phyloP scores from a whole-genome alignment of 2,113 vertebrate genomes.

The Acinonyx jubatus region DNA sequence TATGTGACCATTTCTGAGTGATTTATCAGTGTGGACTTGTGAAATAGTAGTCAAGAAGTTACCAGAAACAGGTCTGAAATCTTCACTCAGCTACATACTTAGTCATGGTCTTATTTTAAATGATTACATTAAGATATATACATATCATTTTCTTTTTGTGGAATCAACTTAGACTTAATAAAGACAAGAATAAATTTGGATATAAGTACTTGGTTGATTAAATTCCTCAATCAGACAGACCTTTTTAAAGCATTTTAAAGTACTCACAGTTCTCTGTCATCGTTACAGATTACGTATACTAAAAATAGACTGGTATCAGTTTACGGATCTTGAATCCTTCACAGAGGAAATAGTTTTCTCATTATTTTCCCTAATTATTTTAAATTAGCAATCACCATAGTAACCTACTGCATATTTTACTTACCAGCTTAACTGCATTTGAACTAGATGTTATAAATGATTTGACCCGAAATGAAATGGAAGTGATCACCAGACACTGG shows the following conservation, averaged over 20 bases:
- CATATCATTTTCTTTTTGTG: constrained; percentile 61
- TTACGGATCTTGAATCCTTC: constrained; percentile 84
- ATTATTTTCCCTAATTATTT: constrained; percentile 88
- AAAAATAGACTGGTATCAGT: constrained; percentile 85
- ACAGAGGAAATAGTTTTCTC: constrained; percentile 86
- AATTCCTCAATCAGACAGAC: constrained; percentile 71
- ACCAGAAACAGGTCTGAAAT: constrained; percentile 55
- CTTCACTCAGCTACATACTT: constrained; percentile 31
- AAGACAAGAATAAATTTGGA: constrained; percentile 67
- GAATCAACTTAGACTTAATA: constrained; percentile 65
- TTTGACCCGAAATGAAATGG: constrained; percentile 72
- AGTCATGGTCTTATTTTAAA: constrained; percentile 28
- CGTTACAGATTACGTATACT: constrained; percentile 76
- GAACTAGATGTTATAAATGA: constrained; percentile 78
- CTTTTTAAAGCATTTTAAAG: constrained; percentile 79
- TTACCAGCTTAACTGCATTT: constrained; percentile 71
- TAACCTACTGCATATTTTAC: constrained; percentile 81
- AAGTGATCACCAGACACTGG: constrained; percentile 62
- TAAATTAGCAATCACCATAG: constrained; percentile 84
- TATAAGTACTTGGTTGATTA: constrained; percentile 70
- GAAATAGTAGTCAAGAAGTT: constrained; percentile 22
- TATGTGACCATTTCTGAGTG: background rate
- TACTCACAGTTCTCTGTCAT: constrained; percentile 79
- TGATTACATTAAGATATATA: constrained; percentile 53
- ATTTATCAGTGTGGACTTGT: background rate